Base-by-base conservation (phyloP, 1,140 invertebrate species). In the Samia ricini region DNA sequence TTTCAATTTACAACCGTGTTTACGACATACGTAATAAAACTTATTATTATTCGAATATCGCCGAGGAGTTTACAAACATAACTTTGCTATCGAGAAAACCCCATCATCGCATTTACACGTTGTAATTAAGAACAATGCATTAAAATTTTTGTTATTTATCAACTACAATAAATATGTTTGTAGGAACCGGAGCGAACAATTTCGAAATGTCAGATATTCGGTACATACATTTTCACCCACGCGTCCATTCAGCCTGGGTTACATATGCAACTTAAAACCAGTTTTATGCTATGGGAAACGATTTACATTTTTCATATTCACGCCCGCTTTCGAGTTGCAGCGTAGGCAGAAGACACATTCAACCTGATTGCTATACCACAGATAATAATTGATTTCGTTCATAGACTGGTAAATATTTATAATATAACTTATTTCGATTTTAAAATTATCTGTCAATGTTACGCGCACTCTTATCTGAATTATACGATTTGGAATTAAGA, bases 141-240 rank as follows among this genome's bases (percentile, higher is more conserved):
- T 42, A 42, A 42, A 42, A 42, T 42, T n/a, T n/a, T 4, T 42
- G 33, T 42, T 42, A 4, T 42, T 42, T 42, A 42, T 42, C 0
- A 15, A 15, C 33, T 42, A 42, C 33, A 42, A 42, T 42, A 42
- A 42, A 42, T 42, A 42, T 42, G 33, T 42, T 42, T 42, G 33
- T 42, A 42, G 10, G 15, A 42, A 42, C 33, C 33, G 33, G 33
- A 23, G 64, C 64, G 61, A 61, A 64, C 69, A 71, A 74, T 83
- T 81, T 80, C 77, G 74, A 81, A 83, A 87, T 78, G 77, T 84
- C 81, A 72, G 69, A 72, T 72, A 71, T 76, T 76, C 36, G 65
- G 71, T 79, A 76, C 82, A 79, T 76, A 42, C 77, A 81, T 78
- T 72, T 73, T 73, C 78, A 75, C 84, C 82, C 82, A 85, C 84